Evolutionary conservation across 1,140 invertebrate genomes (phyloP), one percentile per base, ranked within the genome.

Genomic region (Hestina assimilis): DNA sequence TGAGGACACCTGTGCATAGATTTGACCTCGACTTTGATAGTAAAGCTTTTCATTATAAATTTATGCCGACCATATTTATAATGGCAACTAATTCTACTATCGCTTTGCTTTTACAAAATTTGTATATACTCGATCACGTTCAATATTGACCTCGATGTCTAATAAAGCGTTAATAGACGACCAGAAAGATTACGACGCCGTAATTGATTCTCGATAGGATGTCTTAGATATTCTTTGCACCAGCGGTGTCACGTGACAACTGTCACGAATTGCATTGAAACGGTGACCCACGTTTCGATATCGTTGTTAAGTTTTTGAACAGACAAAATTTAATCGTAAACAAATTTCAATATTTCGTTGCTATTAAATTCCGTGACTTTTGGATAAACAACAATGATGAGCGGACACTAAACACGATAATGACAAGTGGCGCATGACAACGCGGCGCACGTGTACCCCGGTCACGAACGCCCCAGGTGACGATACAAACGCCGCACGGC

Each of bases 381-480:
- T 35, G 19, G n/a, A 9, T 29, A 45, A 45, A 45, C 28, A 17
- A 29, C 42, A 45, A 45, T 26, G 26, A 40, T 40, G 20, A 19
- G 43, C 40, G 51, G 70, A 64, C 68, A 65, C 64, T 66, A 73
- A 69, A 79, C 74, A 72, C 75, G 66, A 76, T 77, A 81, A 81
- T 82, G 64, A 69, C 69, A 77, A 80, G 75, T 78, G 73, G 80
- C 76, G 72, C 76, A 83, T 81, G 75, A 80, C 69, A 75, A 55
- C 61, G 56, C 65, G 43, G 59, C 64, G 77, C 83, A 83, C 78
- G 83, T 79, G 78, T 79, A 62, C 33, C 4, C 51, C 68, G 65
- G 72, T 80, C 81, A 87, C 81, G 83, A 83, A 59, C 59, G 63
- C 83, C 72, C 52, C 70, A 46, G 69, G 79, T 77, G 72, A 78